Conservation (phyloP, 1,140 invertebrate genomes). For the Plodia interpunctella region DNA sequence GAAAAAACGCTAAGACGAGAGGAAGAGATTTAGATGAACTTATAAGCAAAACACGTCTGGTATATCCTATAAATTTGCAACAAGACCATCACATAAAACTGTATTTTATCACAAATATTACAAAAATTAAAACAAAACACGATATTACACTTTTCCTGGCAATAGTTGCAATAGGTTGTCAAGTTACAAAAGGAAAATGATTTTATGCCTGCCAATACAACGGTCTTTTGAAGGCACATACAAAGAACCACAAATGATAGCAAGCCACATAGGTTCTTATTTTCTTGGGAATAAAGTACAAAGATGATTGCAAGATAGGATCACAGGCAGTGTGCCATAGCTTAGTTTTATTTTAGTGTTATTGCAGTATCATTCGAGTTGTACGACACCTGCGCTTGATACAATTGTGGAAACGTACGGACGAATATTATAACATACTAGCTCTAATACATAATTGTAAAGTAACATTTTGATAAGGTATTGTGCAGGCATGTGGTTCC, state of each 20-base stretch:
- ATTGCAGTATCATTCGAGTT: conserved; percentile 13
- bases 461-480: too few relatives aligned
- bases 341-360: conserved; percentile 16
- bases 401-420: conserved; percentile 7
- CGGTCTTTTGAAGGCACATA: not conserved
- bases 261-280: not conserved
- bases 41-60: too few relatives aligned
- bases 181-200: not conserved
- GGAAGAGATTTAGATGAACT: too few relatives aligned
- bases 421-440: not conserved
- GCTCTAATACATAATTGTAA: too few relatives aligned
- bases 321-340: conserved; percentile 11
- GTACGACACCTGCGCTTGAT: conserved; percentile 14
- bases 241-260: conserved; percentile 15
- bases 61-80: too few relatives aligned
- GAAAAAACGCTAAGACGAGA: too few relatives aligned
- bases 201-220: conserved; percentile 7
- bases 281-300: not conserved
- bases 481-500: too few relatives aligned
- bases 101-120: too few relatives aligned
- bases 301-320: not conserved
- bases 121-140: not conserved
- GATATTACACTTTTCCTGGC: not conserved
- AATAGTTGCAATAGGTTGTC: conserved; percentile 2
- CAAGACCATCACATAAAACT: too few relatives aligned